phyloP scores from a whole-genome alignment of 2,888 invertebrate genomes.

The Agonopterix arenella region DNA sequence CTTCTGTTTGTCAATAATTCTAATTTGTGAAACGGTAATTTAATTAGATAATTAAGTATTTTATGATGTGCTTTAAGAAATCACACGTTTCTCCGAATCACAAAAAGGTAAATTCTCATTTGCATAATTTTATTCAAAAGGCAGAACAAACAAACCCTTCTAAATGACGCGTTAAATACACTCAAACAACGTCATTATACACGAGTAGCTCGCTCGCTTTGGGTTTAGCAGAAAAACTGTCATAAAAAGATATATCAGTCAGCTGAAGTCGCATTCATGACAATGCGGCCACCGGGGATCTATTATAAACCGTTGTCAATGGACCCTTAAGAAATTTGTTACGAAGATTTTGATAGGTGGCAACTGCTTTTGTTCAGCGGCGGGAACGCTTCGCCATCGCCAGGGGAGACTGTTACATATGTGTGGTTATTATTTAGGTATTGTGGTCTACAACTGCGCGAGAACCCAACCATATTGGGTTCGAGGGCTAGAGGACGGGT shows the following conservation, averaged over 20 bases:
- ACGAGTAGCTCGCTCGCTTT: conserved; percentile 40
- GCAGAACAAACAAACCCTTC: conserved; percentile 57
- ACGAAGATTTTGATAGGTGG: conserved; percentile 56
- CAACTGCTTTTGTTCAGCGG: conserved; percentile 31
- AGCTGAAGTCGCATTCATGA: conserved; percentile 38
- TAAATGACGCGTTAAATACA: conserved; percentile 65
- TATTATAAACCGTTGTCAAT: conserved; percentile 44
- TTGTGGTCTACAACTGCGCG: conserved; percentile 1
- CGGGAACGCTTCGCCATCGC: conserved; percentile 16
- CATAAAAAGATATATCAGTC: conserved; percentile 52
- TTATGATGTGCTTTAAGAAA: too few relatives aligned
- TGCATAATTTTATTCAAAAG: conserved; percentile 51
- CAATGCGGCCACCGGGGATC: conserved; percentile 58
- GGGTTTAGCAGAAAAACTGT: conserved; percentile 41
- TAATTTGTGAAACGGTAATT: too few relatives aligned
- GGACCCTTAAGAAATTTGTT: conserved; percentile 67
- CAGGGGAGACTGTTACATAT: conserved; percentile 23
- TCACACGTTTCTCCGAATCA: background rate
- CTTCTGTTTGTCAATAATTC: too few relatives aligned
- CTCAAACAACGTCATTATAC: conserved; percentile 62
- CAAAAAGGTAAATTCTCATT: conserved; percentile 29
- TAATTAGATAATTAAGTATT: too few relatives aligned
- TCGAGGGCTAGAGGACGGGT: conserved; percentile 18
- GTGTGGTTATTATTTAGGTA: conserved; percentile 24
- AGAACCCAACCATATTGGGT: background rate